Evolutionary conservation across 2,888 invertebrate genomes (phyloP), one percentile per base, ranked within the genome.

Genomic region (Cenopis cana): DNA sequence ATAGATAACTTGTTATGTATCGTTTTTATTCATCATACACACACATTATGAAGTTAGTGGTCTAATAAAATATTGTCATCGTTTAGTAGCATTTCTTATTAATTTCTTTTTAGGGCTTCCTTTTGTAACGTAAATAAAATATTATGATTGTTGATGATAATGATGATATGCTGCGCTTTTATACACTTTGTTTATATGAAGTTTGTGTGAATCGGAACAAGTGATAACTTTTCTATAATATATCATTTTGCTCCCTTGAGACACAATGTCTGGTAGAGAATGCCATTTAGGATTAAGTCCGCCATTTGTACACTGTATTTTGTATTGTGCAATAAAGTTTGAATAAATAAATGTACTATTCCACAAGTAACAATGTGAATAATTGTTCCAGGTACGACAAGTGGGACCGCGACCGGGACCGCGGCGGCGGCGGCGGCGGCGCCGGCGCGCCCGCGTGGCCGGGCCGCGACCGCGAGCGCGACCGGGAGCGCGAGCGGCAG

Each of bases 401-500:
- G 93, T 93, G 92, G 92, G 91, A 91, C 80, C 91, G 91, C 82
- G 91, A 88, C 83, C 84, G 90, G 73, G 81, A 83, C 73, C 82
- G 80, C 79, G 82, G 84, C 78, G 84, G 83, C 75, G 85, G 86
- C 79, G 82, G 79, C 77, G 78, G 77, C 73, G 75, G 75, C 74
- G 76, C 76, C 76, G 79, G 84, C 79, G 60, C 60, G 29, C 60
- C 60, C 81, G 79, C 87, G 81, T 83, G 88, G 85, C 80, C 83
- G 71, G 84, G 83, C 78, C 90, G 90, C 81, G 96, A 96, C 89
- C 95, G 96, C 91, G 96, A 96, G 92, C 95, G 96, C 87, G 95
- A 96, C 89, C 95, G 96, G 80, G 96, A 96, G 94, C 95, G 95
- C 94, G 96, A 96, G 92, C 94, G 96, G 83, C 95, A 95, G 92